Evolutionary conservation across 2,113 vertebrate species (phyloP).

Genomic region (Myanophis thanlyinensis): DNA sequence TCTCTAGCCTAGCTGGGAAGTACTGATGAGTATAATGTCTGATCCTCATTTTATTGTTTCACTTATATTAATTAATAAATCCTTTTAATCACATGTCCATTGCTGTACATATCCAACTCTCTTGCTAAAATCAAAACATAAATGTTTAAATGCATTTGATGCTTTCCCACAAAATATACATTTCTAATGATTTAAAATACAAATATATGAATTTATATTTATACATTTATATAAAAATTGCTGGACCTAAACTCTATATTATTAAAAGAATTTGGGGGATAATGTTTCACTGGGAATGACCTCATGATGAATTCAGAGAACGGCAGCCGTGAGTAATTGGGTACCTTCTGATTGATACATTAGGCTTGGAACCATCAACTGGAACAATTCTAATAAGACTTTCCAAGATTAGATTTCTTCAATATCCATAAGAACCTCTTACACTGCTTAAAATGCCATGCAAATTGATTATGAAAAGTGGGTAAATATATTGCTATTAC

Average conservation of each 20-base stretch:
- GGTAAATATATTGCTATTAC: not conserved
- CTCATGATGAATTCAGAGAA: not conserved
- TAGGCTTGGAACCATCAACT: not conserved
- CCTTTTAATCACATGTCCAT: not conserved
- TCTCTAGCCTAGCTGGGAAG: not conserved
- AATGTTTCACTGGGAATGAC: not conserved
- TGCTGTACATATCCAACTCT: not conserved
- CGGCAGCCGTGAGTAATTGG: not conserved
- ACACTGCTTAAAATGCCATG: not conserved
- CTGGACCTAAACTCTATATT: not conserved
- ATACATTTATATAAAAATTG: not conserved
- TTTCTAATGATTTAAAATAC: not conserved
- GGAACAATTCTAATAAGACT: not conserved
- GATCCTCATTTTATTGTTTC: not conserved
- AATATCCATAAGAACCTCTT: not conserved
- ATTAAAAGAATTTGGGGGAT: not conserved
- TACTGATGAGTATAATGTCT: not conserved
- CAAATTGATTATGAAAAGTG: not conserved
- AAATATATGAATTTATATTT: not conserved
- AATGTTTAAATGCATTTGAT: not conserved
- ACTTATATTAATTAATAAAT: not conserved
- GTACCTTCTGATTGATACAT: not conserved
- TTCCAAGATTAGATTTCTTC: not conserved
- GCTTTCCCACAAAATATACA: not conserved
- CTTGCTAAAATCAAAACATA: not conserved